phyloP scores from a whole-genome alignment of 2,113 vertebrate species.

The Upupa epops region DNA sequence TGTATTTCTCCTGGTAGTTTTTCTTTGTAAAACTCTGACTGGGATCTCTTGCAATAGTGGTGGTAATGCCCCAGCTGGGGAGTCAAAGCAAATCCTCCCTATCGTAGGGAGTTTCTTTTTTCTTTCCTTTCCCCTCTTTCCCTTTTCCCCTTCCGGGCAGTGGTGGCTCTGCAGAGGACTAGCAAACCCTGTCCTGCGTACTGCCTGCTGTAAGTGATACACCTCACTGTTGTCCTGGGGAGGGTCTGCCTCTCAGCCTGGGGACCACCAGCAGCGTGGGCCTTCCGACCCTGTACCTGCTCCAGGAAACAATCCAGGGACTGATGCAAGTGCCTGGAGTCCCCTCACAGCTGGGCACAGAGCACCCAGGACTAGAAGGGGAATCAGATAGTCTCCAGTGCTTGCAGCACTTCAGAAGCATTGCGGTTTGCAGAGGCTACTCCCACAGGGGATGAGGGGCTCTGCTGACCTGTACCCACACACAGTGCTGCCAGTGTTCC shows the following conservation, averaged over 20 bases:
- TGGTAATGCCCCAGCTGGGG: constrained; percentile 18
- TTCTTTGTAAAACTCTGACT: constrained; percentile 66
- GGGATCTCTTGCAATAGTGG: constrained; percentile 46
- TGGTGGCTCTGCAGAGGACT: background rate
- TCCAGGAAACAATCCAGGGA: background rate
- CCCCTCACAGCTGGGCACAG: fast-evolving
- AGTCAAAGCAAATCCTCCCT: constrained; percentile 28
- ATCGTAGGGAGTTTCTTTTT: background rate
- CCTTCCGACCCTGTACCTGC: background rate
- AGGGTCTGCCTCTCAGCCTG: background rate
- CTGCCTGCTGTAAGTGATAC: constrained; percentile 29
- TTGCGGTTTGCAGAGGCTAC: background rate
- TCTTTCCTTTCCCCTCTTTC: background rate
- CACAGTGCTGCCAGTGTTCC: background rate
- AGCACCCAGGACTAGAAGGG: fast-evolving
- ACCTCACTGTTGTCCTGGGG: background rate
- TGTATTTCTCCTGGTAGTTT: constrained; percentile 73
- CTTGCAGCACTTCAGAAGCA: background rate
- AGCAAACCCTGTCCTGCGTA: fast-evolving
- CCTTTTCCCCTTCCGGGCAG: fast-evolving
- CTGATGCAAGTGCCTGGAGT: background rate
- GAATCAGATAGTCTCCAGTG: fast-evolving
- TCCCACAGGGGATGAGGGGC: background rate
- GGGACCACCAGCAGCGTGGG: background rate
- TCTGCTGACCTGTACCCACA: fast-evolving